Evolutionary conservation across 1,140 invertebrate species (phyloP).

Genomic region (Maniola jurtina): DNA sequence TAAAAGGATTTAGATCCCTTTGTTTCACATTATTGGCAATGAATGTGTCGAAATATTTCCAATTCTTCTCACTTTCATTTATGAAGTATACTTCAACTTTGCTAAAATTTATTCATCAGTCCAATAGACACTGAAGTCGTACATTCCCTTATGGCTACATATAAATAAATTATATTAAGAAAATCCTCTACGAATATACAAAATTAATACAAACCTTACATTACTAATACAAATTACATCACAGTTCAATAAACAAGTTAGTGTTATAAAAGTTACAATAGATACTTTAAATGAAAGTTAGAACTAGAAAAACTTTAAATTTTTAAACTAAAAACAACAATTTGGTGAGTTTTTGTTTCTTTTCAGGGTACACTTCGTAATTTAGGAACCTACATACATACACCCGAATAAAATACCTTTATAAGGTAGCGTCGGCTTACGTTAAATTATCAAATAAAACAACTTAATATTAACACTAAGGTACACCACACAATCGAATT

Average conservation of each 20-base stretch:
- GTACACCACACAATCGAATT: slow-evolving; percentile 14
- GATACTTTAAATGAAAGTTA: slow-evolving; percentile 61
- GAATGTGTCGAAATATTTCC: too few relatives aligned
- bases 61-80: too few relatives aligned
- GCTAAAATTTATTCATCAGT: slow-evolving; percentile 52
- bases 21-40: too few relatives aligned
- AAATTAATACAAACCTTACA: slow-evolving; percentile 76
- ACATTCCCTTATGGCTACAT: slow-evolving; percentile 57
- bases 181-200: slow-evolving; percentile 76
- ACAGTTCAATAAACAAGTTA: slow-evolving; percentile 78
- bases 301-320: slow-evolving; percentile 51
- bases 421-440: slow-evolving; percentile 48
- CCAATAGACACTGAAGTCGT: slow-evolving; percentile 45
- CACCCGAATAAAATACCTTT: slow-evolving; percentile 54
- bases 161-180: slow-evolving; percentile 76
- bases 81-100: too few relatives aligned
- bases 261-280: slow-evolving; percentile 61
- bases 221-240: slow-evolving; percentile 78
- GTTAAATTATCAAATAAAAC: slow-evolving; percentile 41
- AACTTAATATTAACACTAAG: slow-evolving; percentile 28
- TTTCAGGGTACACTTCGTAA: slow-evolving; percentile 57
- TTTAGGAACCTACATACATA: slow-evolving; percentile 72
- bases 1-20: too few relatives aligned
- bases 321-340: slow-evolving; percentile 63
- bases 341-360: slow-evolving; percentile 60